Base-by-base conservation (phyloP, 2,113 vertebrate species). In the Pygoscelis adeliae region DNA sequence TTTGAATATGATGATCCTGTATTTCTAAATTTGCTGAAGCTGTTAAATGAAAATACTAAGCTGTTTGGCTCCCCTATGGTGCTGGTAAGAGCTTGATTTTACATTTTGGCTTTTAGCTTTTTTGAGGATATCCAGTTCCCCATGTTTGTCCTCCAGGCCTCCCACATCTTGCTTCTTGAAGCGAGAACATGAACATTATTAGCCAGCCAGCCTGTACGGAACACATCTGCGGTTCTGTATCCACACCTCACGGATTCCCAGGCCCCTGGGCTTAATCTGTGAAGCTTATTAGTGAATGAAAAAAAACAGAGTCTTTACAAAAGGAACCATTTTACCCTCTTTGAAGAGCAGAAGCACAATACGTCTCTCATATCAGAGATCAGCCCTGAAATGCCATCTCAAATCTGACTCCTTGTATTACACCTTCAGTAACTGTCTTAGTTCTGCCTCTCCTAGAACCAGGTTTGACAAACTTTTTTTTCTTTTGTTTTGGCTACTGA, bases 1-100 rank as follows among this genome's bases (percentile, higher is more conserved):
- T 98, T 98, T 97, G 97, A 98, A 58, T 98, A 98, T 9, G 92
- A 98, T 50, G 96, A 98, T 91, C 90, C 93, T 27, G 73, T 19
- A 16, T 98, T 98, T 89, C 67, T 96, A 40, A 90, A 61, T 63
- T 92, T 98, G 84, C 80, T 98, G 73, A 89, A 92, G 67, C 23
- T 97, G 83, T n/a, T 98, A 55, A 97, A 90, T 88, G 97, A 98
- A 87, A 97, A 92, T 21, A 55, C 78, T 9, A 96, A 95, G 67
- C 93, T 98, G 46, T 3, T 94, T 59, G 94, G 96, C 13, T 96
- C 97, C 20, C 95, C 97, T 26, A 83, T 78, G 92, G 78, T 97
- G 38, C 93, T 97, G 98, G 98, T 98, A 98, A 95, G 85, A 74
- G 20, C 25, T 88, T 82, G 46, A n/a, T 56, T 92, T 91, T 79